These are phyloP conservation scores for Pentalonia nigronervosa DNA, from an alignment of 1,140 invertebrate genomes.

Conservation along the genomic window DNA sequence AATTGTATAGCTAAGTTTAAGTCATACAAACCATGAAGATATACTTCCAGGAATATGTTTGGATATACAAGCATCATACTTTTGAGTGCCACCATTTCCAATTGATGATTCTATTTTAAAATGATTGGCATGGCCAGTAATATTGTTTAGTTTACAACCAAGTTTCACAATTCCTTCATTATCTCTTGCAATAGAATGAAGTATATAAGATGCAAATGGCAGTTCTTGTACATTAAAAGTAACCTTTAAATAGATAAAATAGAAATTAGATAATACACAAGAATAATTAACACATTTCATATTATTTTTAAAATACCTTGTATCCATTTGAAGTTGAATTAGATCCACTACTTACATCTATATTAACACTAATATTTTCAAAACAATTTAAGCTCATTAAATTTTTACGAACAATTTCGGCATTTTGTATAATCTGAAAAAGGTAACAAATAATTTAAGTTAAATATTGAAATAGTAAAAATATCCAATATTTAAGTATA, in stretches of 20 bases:
- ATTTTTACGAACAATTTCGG: conserved; percentile 70
- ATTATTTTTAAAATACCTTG: conserved; percentile 84
- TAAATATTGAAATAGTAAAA: not conserved
- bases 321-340: conserved; percentile 74
- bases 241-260: conserved; percentile 72
- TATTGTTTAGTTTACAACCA: conserved; percentile 77
- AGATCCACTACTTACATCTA: conserved; percentile 81
- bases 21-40: not conserved
- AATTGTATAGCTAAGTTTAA: conserved; percentile 12
- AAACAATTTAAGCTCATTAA: conserved; percentile 84
- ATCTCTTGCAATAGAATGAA: conserved; percentile 79
- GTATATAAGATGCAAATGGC: conserved; percentile 83
- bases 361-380: conserved; percentile 78
- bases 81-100: conserved; percentile 31
- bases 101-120: conserved; percentile 66
- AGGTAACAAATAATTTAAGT: not conserved
- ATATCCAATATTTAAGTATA: not conserved
- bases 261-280: not conserved
- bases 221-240: conserved; percentile 82
- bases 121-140: conserved; percentile 76
- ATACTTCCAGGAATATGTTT: conserved; percentile 45
- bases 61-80: conserved; percentile 4
- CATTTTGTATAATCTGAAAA: conserved; percentile 60
- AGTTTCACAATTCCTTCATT: conserved; percentile 82
- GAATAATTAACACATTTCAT: conserved; percentile 70